These are phyloP conservation scores for Podiceps cristatus DNA, from an alignment of 2,113 vertebrate genomes.

Conservation along the genomic window DNA sequence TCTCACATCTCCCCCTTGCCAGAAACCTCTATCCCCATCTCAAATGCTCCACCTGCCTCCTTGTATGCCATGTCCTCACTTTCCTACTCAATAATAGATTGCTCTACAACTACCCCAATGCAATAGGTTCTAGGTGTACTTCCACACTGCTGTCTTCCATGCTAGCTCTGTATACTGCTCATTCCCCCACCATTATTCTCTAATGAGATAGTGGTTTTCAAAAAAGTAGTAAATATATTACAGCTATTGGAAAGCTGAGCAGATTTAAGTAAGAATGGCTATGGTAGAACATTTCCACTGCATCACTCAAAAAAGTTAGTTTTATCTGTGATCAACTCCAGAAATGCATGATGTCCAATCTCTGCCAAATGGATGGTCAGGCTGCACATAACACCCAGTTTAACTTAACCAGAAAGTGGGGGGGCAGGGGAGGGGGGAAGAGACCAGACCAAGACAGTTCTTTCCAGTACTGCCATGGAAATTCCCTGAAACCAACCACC, in stretches of 20 bases:
- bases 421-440: no score
- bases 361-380: neutral
- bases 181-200: neutral
- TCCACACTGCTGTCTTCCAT: neutral
- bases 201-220: rapidly evolving
- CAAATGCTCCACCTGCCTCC: neutral
- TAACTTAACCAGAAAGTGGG: neutral
- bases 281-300: neutral
- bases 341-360: neutral
- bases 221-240: neutral
- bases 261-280: neutral
- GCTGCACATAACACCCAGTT: neutral
- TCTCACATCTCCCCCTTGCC: neutral
- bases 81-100: neutral
- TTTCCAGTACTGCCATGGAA: neutral
- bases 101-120: neutral
- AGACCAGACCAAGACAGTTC: neutral
- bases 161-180: neutral
- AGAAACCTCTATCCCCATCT: neutral
- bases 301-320: neutral
- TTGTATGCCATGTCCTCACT: neutral
- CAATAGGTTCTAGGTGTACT: neutral
- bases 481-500: neutral
- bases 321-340: neutral
- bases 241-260: neutral